Percentiles rank a stretch among this genome's conserved stretches.
These are phyloP conservation scores for Myrmophylax atrothorax DNA, from an alignment of 2,113 vertebrate species.

Conservation along the genomic window DNA sequence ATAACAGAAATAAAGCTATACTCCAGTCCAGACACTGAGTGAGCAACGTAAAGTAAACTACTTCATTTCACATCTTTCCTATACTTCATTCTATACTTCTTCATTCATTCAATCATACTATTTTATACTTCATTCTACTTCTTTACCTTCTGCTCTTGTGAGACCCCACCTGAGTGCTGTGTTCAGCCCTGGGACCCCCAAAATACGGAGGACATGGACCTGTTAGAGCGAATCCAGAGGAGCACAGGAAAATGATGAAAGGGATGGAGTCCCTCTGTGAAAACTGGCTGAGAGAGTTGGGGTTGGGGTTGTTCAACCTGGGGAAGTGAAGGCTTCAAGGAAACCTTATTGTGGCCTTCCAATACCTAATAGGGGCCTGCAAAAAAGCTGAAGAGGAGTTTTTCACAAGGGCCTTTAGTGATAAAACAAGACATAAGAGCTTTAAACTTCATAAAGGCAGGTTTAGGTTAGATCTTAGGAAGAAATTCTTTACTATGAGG, in stretches of 20 bases:
- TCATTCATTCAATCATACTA: neutral
- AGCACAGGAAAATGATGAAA: neutral
- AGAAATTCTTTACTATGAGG: neutral
- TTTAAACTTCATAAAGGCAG: neutral
- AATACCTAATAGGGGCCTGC: too few relatives aligned
- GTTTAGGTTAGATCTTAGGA: neutral
- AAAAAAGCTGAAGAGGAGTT: neutral
- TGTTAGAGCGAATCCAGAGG: neutral
- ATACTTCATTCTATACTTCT: neutral
- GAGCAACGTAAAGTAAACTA: neutral
- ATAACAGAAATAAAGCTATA: neutral
- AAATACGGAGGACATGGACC: neutral
- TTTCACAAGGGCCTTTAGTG: fast-evolving
- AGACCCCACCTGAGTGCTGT: neutral
- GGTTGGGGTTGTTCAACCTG: neutral
- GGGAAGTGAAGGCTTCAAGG: neutral
- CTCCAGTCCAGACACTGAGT: neutral
- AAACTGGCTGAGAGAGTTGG: neutral
- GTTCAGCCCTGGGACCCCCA: neutral
- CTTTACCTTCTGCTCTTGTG: neutral
- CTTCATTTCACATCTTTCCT: neutral
- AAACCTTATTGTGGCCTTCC: neutral
- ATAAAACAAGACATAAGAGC: neutral
- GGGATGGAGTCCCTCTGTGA: neutral
- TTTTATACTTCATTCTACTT: neutral